These are phyloP conservation scores for Anolis sagrei DNA, from an alignment of 2,113 vertebrate species.

Conservation along the genomic window DNA sequence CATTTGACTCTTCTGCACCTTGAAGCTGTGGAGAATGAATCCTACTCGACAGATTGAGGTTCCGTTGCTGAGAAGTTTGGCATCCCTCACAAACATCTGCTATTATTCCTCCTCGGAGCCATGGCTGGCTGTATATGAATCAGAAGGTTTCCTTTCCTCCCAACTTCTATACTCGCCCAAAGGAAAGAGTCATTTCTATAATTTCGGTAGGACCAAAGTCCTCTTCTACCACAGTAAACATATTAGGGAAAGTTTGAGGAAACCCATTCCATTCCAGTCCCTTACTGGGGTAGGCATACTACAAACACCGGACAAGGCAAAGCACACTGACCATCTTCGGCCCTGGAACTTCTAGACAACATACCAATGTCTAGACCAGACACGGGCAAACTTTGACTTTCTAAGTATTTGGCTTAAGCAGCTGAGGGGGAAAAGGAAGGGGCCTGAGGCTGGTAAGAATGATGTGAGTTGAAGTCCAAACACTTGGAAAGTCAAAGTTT, in stretches of 20 bases:
- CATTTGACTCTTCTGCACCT: conserved; percentile 15
- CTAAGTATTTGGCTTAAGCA: too few species aligned
- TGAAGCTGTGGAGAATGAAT: conserved; percentile 1
- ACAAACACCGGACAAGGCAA: not conserved
- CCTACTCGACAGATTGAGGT: not conserved
- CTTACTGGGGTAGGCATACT: not conserved
- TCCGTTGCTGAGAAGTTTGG: conserved; percentile 36
- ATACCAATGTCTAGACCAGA: not conserved
- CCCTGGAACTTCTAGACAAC: not conserved
- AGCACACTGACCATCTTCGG: not conserved
- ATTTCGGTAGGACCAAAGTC: not conserved
- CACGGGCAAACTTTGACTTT: too few species aligned
- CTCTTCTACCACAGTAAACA: not conserved
- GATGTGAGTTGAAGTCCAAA: too few species aligned
- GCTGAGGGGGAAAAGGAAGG: too few species aligned
- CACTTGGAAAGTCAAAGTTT: too few species aligned
- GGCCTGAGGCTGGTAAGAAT: too few species aligned
- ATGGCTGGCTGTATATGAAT: not conserved
- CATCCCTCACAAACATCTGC: not conserved
- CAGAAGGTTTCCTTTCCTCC: not conserved
- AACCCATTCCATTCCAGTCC: not conserved
- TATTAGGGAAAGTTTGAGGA: not conserved
- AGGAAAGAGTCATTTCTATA: not conserved
- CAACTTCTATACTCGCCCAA: not conserved
- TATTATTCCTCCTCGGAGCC: conserved; percentile 9